phyloP scores from a whole-genome alignment of 2,888 invertebrate species.

The Podotricha telesiphe region DNA sequence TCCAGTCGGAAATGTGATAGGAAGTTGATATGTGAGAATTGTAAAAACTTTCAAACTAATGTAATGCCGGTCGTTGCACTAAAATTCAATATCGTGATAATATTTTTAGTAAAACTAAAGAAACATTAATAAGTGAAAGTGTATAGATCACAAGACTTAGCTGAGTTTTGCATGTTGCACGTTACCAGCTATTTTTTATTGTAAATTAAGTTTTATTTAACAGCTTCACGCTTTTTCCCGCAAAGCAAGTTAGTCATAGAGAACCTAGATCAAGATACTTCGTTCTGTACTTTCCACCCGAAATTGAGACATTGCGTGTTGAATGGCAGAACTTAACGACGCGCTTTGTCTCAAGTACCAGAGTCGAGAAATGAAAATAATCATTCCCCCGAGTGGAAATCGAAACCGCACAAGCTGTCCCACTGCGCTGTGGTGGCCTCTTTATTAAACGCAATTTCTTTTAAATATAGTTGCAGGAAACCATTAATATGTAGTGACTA shows the following conservation, averaged over 20 bases:
- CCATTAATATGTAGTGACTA: not conserved
- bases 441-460: conserved; percentile 5
- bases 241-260: too few relatives aligned
- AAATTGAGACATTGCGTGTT: too few relatives aligned
- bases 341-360: too few relatives aligned
- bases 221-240: too few relatives aligned
- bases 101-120: conserved; percentile 30
- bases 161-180: conserved; percentile 27
- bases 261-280: too few relatives aligned
- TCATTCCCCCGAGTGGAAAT: too few relatives aligned
- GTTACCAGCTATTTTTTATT: conserved; percentile 4
- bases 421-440: too few relatives aligned
- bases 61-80: conserved; percentile 45
- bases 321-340: too few relatives aligned
- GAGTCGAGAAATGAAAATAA: too few relatives aligned
- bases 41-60: conserved; percentile 41
- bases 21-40: conserved; percentile 44
- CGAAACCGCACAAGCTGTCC: too few relatives aligned
- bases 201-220: not conserved
- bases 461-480: not conserved
- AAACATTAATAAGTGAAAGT: conserved; percentile 28
- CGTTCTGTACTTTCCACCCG: too few relatives aligned
- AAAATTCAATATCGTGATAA: conserved; percentile 33
- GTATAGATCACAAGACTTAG: conserved; percentile 16
- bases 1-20: conserved; percentile 42